Base-by-base conservation (phyloP, 2,113 vertebrate species). In the Harpagus bidentatus region DNA sequence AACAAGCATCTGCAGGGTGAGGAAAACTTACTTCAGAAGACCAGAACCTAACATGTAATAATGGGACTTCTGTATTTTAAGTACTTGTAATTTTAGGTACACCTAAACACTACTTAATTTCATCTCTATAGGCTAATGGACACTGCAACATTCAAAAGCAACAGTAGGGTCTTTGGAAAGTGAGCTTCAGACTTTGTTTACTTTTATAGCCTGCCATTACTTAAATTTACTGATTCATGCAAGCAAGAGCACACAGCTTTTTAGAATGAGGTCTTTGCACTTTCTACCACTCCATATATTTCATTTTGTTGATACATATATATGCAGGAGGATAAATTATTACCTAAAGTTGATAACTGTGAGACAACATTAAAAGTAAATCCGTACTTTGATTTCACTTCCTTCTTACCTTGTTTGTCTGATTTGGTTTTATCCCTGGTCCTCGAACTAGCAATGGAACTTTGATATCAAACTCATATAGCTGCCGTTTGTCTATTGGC, bases 391-490 rank as follows among this genome's bases (percentile, higher is more conserved):
- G 20, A 42, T 69, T 67, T 80, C 19, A 66, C 20, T 65, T 61
- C 10, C 42, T 83, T 90, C 95, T 82, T 97, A 99, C 99, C 99
- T 98, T 97, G 93, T 97, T 99, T 78, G 98, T 99, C 97, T 99
- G 99, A 94, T 99, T 99, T 86, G 99, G 98, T 95, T 99, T 99
- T 96, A 99, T 98, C 72, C 99, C 98, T 18, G 99, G 99, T 38
- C 99, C 99, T 98, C 99, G 98, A 93, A 99, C 99, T 96, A 99
- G 97, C 62, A 99, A 97, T 65, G 99, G 99, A 95, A 99, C 99
- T 97, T 98, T 99, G 97, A 99, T 99, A 87, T 99, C 99, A 96
- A 99, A 99, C 91, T 99, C 99, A 91, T 99, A 99, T 17, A 99
- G 98, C 95, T 99, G 99, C 62, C 99, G 97, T 97, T 99, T 99